Conservation (phyloP, 2,888 invertebrate species). For the Craniophora ligustri region DNA sequence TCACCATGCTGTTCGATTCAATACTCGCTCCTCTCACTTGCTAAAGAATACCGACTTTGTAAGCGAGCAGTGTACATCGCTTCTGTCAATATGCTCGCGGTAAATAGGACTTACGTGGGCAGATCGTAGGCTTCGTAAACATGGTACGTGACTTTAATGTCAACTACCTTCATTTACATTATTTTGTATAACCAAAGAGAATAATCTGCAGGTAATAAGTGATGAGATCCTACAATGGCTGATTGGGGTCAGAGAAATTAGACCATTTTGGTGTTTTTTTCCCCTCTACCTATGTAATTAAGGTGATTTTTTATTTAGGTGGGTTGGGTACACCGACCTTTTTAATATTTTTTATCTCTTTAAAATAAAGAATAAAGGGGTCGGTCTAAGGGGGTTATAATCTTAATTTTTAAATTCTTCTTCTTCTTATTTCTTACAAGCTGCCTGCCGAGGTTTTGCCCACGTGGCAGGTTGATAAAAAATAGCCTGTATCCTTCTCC, state of each 20-base stretch:
- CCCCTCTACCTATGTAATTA: background rate
- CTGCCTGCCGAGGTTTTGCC: no score
- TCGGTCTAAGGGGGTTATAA: no score
- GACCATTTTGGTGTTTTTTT: slow-evolving; percentile 24
- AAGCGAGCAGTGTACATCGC: slow-evolving; percentile 49
- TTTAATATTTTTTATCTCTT: background rate
- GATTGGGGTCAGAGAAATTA: slow-evolving; percentile 49
- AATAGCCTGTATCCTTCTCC: no score
- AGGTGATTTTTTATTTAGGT: slow-evolving; percentile 22
- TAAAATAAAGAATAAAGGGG: no score
- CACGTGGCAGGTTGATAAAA: no score
- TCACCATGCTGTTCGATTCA: slow-evolving; percentile 12
- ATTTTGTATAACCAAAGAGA: slow-evolving; percentile 53
- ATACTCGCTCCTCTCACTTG: background rate
- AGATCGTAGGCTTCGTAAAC: slow-evolving; percentile 62
- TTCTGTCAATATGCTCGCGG: slow-evolving; percentile 46
- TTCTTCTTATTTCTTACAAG: no score
- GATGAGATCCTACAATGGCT: slow-evolving; percentile 53
- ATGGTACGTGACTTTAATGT: slow-evolving; percentile 69
- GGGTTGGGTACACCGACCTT: background rate
- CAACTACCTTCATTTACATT: slow-evolving; percentile 68
- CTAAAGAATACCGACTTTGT: slow-evolving; percentile 4
- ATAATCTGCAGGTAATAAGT: slow-evolving; percentile 64
- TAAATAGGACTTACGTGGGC: slow-evolving; percentile 35
- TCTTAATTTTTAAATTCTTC: no score